phyloP scores from a whole-genome alignment of 2,113 vertebrate species.

The Rhodinocichla rosea region DNA sequence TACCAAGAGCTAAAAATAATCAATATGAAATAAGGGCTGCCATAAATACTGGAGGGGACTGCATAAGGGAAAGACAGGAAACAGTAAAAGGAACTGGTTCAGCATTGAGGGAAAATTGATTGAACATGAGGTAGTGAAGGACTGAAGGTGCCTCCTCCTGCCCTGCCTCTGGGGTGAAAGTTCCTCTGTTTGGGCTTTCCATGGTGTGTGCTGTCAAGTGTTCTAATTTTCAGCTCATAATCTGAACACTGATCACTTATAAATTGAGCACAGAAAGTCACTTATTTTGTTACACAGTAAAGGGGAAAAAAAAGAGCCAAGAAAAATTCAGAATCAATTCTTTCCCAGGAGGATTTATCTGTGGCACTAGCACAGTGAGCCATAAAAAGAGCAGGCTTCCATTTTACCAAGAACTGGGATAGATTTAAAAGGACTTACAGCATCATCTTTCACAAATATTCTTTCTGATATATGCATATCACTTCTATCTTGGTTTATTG shows the following conservation, averaged over 20 bases:
- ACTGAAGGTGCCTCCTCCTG: background rate
- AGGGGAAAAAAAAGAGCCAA: background rate
- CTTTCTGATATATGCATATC: background rate
- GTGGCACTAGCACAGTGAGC: fast-evolving
- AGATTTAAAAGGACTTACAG: background rate
- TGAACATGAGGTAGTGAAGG: background rate
- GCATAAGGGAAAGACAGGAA: background rate
- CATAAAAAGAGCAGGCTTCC: background rate
- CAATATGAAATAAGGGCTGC: conserved; percentile 24
- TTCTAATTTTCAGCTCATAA: background rate
- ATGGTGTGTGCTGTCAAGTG: background rate
- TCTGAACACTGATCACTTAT: background rate
- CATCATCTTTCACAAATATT: background rate
- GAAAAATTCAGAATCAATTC: background rate
- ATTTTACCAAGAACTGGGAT: background rate
- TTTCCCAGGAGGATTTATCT: background rate
- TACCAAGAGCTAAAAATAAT: conserved; percentile 35
- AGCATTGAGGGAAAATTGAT: background rate
- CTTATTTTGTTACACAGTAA: background rate
- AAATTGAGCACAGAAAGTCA: background rate
- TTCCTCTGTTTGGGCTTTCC: background rate
- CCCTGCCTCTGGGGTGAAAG: background rate
- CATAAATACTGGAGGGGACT: conserved; percentile 29
- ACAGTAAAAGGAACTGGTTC: background rate
- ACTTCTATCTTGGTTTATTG: background rate